These are phyloP conservation scores for Verasper variegatus DNA, from an alignment of 2,113 vertebrate species.

Conservation along the genomic window DNA sequence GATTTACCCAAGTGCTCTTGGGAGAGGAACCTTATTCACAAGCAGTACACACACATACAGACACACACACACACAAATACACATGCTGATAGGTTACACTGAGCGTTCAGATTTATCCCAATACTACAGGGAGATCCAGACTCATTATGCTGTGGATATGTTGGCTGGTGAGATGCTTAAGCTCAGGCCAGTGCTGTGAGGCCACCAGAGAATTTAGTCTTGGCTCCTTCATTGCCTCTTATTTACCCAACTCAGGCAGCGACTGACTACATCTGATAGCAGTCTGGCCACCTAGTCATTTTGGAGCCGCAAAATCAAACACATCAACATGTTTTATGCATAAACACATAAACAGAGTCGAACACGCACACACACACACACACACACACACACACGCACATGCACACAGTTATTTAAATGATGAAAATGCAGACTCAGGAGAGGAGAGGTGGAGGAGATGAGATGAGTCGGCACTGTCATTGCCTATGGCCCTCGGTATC, in stretches of 20 bases:
- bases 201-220: slow-evolving; percentile 65
- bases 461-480: slow-evolving; percentile 45
- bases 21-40: slow-evolving; percentile 57
- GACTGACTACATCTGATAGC: slow-evolving; percentile 60
- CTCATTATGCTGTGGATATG: slow-evolving; percentile 72
- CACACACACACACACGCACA: slow-evolving; percentile 17
- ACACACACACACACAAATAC: slow-evolving; percentile 4
- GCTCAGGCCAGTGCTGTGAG: slow-evolving; percentile 62
- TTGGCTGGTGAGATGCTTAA: slow-evolving; percentile 65
- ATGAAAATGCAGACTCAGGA: slow-evolving; percentile 55
- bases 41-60: slow-evolving; percentile 18
- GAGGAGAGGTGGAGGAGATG: slow-evolving; percentile 41
- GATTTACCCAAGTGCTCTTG: slow-evolving; percentile 68
- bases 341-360: slow-evolving; percentile 56
- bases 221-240: slow-evolving; percentile 64
- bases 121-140: slow-evolving; percentile 62
- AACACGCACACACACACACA: slow-evolving; percentile 16
- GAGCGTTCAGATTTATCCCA: slow-evolving; percentile 69
- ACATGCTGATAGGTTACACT: slow-evolving; percentile 61
- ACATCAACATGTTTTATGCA: slow-evolving; percentile 68
- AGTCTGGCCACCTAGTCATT: slow-evolving; percentile 62
- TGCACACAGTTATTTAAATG: slow-evolving; percentile 43
- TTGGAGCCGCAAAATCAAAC: slow-evolving; percentile 57
- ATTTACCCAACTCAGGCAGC: slow-evolving; percentile 62
- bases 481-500: slow-evolving; percentile 31